phyloP scores from a whole-genome alignment of 2,113 vertebrate species.

The Lepisosteus oculatus region DNA sequence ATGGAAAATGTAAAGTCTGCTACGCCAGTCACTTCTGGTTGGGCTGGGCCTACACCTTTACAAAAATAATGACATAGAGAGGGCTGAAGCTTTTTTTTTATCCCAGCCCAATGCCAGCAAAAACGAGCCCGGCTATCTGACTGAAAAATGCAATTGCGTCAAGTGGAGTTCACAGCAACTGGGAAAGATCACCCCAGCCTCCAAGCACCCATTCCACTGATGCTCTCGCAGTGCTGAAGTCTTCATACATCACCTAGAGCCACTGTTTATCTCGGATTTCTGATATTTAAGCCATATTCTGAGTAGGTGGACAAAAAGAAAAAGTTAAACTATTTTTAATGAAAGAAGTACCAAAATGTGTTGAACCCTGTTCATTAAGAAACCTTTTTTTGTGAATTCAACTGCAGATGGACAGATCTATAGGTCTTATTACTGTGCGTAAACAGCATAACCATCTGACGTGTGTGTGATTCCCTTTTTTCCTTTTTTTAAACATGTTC shows the following conservation, averaged over 20 bases:
- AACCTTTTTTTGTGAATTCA: slow-evolving; percentile 22
- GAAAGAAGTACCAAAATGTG: slow-evolving; percentile 46
- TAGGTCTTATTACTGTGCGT: slow-evolving; percentile 70
- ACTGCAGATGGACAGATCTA: slow-evolving; percentile 50
- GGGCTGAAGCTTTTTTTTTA: no score
- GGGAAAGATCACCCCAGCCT: neutral
- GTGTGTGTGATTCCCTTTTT: slow-evolving; percentile 47
- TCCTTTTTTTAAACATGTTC: slow-evolving; percentile 41
- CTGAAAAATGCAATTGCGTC: neutral
- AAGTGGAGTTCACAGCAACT: neutral
- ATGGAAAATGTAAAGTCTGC: no score
- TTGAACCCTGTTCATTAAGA: slow-evolving; percentile 32
- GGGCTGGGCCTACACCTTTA: no score
- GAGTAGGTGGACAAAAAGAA: slow-evolving; percentile 37
- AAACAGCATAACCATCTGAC: slow-evolving; percentile 72
- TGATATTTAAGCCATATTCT: slow-evolving; percentile 76
- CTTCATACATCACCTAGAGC: neutral
- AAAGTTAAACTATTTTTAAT: slow-evolving; percentile 37
- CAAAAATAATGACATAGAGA: no score
- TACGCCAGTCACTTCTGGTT: no score
- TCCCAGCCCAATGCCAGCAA: neutral
- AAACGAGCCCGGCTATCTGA: neutral
- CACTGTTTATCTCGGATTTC: slow-evolving; percentile 26
- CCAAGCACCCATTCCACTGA: neutral
- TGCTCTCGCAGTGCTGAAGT: slow-evolving; percentile 1